Evolutionary conservation across 2,797 vertebrate species (phyloP).

Genomic region (Nyctibius grandis): DNA sequence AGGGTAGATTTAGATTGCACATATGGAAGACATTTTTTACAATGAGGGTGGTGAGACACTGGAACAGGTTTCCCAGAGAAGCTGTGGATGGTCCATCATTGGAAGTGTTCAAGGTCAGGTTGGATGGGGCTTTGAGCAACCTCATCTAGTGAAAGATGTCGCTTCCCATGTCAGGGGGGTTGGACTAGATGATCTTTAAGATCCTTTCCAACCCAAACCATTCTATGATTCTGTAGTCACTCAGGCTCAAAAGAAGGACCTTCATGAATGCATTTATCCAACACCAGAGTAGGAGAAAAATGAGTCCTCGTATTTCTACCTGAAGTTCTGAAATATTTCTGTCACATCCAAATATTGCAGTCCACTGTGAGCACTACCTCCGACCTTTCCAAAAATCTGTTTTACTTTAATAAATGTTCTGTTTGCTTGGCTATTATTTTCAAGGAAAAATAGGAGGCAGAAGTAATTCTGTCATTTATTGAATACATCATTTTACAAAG

Average conservation of each 20-base stretch:
- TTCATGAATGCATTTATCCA: not conserved
- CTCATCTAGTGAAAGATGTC: not conserved
- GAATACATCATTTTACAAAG: not conserved
- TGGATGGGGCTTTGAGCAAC: not conserved
- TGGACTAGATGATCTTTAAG: not conserved
- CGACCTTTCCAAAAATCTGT: not conserved
- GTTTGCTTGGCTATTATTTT: not conserved
- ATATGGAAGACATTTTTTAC: not conserved
- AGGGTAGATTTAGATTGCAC: not conserved
- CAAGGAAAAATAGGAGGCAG: not conserved
- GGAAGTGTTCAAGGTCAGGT: not conserved
- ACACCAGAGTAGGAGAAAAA: not conserved
- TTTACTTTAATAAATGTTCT: not conserved
- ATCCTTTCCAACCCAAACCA: not conserved
- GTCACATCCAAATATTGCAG: not conserved
- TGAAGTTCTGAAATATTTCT: not conserved
- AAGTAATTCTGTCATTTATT: not conserved
- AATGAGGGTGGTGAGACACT: not conserved
- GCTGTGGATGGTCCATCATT: not conserved
- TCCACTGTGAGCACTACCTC: not conserved
- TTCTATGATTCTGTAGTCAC: not conserved
- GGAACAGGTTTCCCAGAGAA: not conserved
- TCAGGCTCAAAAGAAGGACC: not conserved
- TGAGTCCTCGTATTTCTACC: not conserved
- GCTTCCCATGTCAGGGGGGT: rapidly evolving